These are phyloP conservation scores for Microctonus aethiopoides DNA, from an alignment of 2,888 invertebrate species.

Conservation along the genomic window DNA sequence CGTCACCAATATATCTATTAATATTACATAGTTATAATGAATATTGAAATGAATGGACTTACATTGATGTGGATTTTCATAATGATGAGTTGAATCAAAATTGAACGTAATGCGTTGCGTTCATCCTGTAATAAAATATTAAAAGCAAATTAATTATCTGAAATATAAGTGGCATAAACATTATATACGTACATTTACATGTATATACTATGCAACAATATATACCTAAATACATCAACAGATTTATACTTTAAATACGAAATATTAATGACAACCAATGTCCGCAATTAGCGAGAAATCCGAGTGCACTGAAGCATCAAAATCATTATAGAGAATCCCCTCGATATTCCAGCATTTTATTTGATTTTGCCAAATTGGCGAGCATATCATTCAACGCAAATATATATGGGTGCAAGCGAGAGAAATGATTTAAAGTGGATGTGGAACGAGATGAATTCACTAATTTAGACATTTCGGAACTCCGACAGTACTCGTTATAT, in stretches of 20 bases:
- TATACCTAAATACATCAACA: no score
- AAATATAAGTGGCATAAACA: not conserved
- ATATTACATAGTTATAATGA: not conserved
- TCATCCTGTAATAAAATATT: conserved; percentile 4
- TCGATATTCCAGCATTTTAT: conserved; percentile 25
- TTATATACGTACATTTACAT: no score
- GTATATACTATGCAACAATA: no score
- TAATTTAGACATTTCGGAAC: conserved; percentile 51
- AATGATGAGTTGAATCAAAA: not conserved
- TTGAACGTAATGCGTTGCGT: not conserved
- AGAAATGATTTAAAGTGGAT: conserved; percentile 34
- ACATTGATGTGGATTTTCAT: not conserved
- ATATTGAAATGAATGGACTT: not conserved
- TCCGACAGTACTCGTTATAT: conserved; percentile 50
- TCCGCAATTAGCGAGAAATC: conserved; percentile 28
- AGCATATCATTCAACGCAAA: conserved; percentile 14
- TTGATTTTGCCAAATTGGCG: conserved; percentile 28
- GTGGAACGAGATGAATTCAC: conserved; percentile 46
- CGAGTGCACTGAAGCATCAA: conserved; percentile 15
- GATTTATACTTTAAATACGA: no score
- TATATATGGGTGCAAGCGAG: conserved; percentile 6
- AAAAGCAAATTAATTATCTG: not conserved
- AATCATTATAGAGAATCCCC: conserved; percentile 22
- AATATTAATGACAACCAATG: not conserved
- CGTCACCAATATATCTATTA: not conserved